Base-by-base conservation (phyloP, 2,888 invertebrate genomes). In the Dinocampus coccinellae region DNA sequence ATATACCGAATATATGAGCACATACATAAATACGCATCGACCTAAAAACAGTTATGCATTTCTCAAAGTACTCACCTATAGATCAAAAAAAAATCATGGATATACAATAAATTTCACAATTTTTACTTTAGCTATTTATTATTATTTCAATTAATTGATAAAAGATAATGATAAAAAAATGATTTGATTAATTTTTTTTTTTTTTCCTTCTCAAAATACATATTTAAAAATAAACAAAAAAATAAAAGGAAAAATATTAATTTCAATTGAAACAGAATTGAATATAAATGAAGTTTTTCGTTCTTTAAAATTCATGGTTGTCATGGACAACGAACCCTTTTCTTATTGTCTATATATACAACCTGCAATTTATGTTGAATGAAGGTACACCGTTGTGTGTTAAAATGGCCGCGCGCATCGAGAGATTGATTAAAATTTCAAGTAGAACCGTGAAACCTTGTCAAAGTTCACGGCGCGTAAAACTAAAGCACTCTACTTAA, bases 401-500 rank as follows among this genome's bases (percentile, higher is more conserved):
- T 58, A 70, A 75, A 75, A 73, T 74, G 75, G 75, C 69, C 64
- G 70, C 52, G 47, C n/a, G 16, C 47, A 16, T 0, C 16, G 47
- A 70, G 69, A 66, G 69, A 42, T 64, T 75, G 75, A 75, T 77
- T 75, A 75, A 77, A 77, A 77, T 77, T 77, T 77, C 47, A 73
- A 73, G 73, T 64, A 47, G 72, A 68, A 73, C 67, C 63, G 63
- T 70, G 65, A 71, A 69, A 74, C 72, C 64, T 77, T 73, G 74
- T 74, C 75, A 74, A 75, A 75, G 73, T 64, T 61, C 55, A 70
- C 61, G 60, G 26, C 39, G 69, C 1, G 68, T 62, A 55, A 69
- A 73, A 69, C 64, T 67, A 70, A 62, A 63, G 75, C 76, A 78
- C 77, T 77, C 79, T 76, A 77, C 79, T 79, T 81, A 81, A 81